phyloP scores from a whole-genome alignment of 2,113 vertebrate species.

The Australoheros scitulus region DNA sequence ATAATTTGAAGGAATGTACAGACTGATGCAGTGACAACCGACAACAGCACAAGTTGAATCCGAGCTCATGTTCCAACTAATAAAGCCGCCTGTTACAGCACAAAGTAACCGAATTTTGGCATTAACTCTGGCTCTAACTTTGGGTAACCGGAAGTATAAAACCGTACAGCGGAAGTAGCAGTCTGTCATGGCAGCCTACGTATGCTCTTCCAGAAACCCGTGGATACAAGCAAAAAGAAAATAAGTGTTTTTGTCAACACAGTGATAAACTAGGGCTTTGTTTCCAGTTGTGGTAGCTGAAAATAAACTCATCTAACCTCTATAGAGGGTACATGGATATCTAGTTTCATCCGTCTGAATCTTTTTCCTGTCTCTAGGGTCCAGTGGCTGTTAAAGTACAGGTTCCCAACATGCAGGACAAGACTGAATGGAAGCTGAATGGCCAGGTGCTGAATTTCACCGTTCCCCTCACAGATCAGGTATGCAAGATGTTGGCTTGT shows the following conservation, averaged over 20 bases:
- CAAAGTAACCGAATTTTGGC: too few species aligned
- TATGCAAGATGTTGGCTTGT: constrained; percentile 47
- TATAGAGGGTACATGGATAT: not conserved
- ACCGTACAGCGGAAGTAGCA: too few species aligned
- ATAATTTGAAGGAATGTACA: too few species aligned
- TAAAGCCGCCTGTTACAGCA: too few species aligned
- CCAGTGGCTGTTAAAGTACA: constrained; percentile 98
- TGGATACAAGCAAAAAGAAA: not conserved
- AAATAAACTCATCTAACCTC: not conserved
- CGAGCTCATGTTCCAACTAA: too few species aligned
- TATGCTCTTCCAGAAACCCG: too few species aligned
- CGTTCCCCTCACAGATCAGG: constrained; percentile 96
- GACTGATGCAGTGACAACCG: too few species aligned
- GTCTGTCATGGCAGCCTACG: too few species aligned
- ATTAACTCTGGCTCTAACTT: too few species aligned
- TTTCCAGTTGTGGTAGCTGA: not conserved
- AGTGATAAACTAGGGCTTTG: not conserved
- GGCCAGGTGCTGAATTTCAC: constrained; percentile 96
- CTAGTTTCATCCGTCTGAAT: not conserved
- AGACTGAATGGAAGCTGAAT: constrained; percentile 97
- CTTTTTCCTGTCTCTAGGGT: constrained; percentile 77
- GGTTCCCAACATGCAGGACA: constrained; percentile 99
- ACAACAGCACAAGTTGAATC: too few species aligned
- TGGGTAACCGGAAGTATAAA: too few species aligned
- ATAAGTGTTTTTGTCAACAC: not conserved